Evolutionary conservation across 2,797 vertebrate genomes (phyloP), one percentile per base, ranked within the genome.

Genomic region (Tapirus indicus): DNA sequence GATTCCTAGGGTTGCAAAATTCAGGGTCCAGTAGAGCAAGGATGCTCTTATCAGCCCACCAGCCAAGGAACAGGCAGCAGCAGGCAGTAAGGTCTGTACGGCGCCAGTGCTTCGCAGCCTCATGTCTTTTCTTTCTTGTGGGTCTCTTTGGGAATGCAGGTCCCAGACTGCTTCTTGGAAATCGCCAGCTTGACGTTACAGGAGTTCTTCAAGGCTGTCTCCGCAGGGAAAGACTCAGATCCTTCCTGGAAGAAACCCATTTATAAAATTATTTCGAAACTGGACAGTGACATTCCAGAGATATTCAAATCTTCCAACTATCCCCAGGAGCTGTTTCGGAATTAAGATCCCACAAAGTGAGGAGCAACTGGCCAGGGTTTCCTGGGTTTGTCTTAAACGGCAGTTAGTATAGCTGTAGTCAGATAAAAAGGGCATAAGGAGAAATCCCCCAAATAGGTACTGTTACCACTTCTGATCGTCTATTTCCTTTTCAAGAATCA

Each of bases 161-260:
- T 99, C 94, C 99, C 99, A 0, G 99, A 99, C 38, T 99, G 99
- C 97, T 99, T 99, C 98, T 98, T 99, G 98, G 99, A 99, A 98
- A 99, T 99, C 66, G 99, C 99, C 96, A 99, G 99, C 97, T 98
- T 99, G 98, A 99, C 99, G 0, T 98, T 99, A 95, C 99, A 99
- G 90, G 99, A 99, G 97, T 99, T 99, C 98, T 99, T 99, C 98
- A 99, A 98, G 0, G 99, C 99, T 3, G 98, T 99, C 88, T 99
- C 99, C 79, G 93, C 99, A 0, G 98, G 99, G 97, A 99, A 99
- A 99, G 99, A 99, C 21, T 98, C 99, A 0, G 99, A 99, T 97
- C 99, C 99, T 38, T 99, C 99, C n/a, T 99, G 99, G 99, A 99
- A 99, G 98, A 99, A 99, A 98, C 99, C 99, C 96, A 99, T 99